phyloP scores from a whole-genome alignment of 2,888 invertebrate genomes.

The Linyphia triangularis region DNA sequence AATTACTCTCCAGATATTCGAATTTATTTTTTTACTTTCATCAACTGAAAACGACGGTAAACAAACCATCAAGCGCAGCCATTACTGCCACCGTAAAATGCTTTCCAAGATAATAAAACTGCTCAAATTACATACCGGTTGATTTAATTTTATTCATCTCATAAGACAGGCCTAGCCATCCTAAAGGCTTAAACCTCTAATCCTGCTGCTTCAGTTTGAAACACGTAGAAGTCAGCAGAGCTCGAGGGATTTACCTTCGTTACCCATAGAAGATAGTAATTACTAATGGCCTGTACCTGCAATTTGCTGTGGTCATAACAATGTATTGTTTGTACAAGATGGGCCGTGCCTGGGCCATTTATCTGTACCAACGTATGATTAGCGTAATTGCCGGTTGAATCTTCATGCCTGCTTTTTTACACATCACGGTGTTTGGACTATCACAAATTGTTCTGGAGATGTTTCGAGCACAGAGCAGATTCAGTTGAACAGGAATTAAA shows the following conservation, averaged over 20 bases:
- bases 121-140: conserved; percentile 32
- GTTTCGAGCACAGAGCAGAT: neutral
- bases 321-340: conserved; percentile 50
- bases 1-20: neutral
- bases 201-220: neutral
- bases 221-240: neutral
- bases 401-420: conserved; percentile 30
- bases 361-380: conserved; percentile 47
- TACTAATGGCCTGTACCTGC: conserved; percentile 25
- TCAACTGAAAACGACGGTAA: neutral
- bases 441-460: neutral
- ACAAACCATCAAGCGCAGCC: conserved; percentile 14
- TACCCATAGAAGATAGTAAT: neutral
- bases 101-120: conserved; percentile 22
- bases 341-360: conserved; percentile 49
- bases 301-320: conserved; percentile 46
- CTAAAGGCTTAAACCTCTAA: conserved; percentile 8
- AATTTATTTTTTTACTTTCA: neutral
- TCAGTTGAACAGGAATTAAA: neutral
- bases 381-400: conserved; percentile 37
- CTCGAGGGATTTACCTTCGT: conserved; percentile 10
- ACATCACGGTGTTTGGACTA: conserved; percentile 33
- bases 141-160: conserved; percentile 23
- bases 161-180: neutral
- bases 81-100: neutral